Evolutionary conservation across 2,797 vertebrate species (phyloP), one percentile per base, ranked within the genome.

Genomic region (Clamator glandarius): DNA sequence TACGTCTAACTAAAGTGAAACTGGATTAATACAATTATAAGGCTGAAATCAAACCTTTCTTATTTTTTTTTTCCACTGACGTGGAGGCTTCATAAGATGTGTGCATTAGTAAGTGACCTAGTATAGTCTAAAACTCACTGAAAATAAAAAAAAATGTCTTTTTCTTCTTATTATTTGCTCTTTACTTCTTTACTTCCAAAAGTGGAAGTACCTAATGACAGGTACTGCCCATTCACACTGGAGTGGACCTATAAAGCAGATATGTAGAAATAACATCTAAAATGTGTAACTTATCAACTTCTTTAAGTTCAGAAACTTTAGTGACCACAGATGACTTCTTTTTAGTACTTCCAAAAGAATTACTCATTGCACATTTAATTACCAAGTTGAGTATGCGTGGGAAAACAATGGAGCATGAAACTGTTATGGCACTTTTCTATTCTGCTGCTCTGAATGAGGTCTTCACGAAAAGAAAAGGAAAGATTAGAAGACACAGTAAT

Each of bases 321-420:
- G 46, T 74, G 23, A 91, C 25, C 39, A 54, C 12, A 92, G 29
- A 61, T 70, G 36, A 92, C 64, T 73, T 84, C 59, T 55, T 79
- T 74, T 15, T 87, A 87, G 73, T 55, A 86, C 7, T 88, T 87
- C 14, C 51, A 89, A 82, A 72, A 35, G 14, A 64, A 80, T 61
- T 89, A 90, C 29, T 84, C 28, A 79, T 46, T 69, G 15, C 41
- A 13, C n/a, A 82, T 79, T 94, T 95, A 52, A 90, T 73, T 93
- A 79, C 15, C 62, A 29, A 63, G 68, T 29, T 84, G 50, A 95
- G 28, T 42, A 85, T 26, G 28, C 24, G 63, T 90, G 39, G 78
- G 89, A 52, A 80, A 91, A 92, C 52, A 85, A 73, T 6, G 7
- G 64, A 85, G 61, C 82, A 78, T 63, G 67, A 87, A 95, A 55